These are phyloP conservation scores for Halcyon malimbica DNA, from an alignment of 2,113 vertebrate species.

Conservation along the genomic window DNA sequence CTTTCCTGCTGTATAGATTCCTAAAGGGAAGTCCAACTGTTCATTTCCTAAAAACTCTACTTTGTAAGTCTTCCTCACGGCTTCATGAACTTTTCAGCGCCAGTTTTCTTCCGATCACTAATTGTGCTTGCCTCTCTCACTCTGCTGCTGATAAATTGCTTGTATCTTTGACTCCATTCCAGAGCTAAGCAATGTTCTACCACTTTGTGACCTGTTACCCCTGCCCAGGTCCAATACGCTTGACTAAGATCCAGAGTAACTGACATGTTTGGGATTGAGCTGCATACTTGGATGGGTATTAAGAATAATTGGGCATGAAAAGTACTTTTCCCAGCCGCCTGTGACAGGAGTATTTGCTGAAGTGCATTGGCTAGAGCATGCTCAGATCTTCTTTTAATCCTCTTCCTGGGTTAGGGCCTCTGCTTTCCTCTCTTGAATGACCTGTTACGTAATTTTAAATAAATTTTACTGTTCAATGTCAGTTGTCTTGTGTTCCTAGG, in stretches of 20 bases:
- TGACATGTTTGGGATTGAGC: background rate
- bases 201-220: background rate
- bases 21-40: constrained; percentile 91
- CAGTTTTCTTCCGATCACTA: constrained; percentile 71
- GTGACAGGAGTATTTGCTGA: constrained; percentile 26
- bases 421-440: background rate
- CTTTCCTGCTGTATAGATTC: constrained; percentile 90
- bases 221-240: background rate
- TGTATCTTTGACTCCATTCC: constrained; percentile 40
- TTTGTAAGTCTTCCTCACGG: constrained; percentile 89
- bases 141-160: constrained; percentile 60
- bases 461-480: background rate
- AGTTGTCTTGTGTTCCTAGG: background rate
- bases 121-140: constrained; percentile 66
- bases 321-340: constrained; percentile 8
- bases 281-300: background rate
- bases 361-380: constrained; percentile 51
- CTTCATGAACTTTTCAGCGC: constrained; percentile 66
- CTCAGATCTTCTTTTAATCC: constrained; percentile 1
- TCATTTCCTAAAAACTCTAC: constrained; percentile 90
- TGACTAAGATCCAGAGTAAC: background rate
- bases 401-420: background rate
- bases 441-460: background rate
- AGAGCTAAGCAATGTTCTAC: constrained; percentile 17
- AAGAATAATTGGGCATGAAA: constrained; percentile 35